Percentiles rank a stretch among this genome's conserved stretches.
Conservation (phyloP, 2,888 invertebrate species). For the Leptopilina drosophilae region DNA sequence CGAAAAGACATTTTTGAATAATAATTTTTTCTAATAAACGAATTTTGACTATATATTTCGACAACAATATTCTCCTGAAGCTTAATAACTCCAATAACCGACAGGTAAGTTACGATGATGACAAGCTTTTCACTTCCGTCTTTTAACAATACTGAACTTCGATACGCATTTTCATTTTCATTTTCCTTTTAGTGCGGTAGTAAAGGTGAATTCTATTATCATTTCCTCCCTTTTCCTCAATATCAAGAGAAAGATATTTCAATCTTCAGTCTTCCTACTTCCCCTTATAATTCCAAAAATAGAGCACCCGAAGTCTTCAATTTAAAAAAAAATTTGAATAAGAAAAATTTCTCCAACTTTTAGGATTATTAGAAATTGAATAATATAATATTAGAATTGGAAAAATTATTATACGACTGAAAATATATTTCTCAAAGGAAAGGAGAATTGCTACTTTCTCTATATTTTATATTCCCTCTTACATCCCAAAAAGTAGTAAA, state of each 20-base stretch:
- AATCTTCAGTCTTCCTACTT: conserved; percentile 20
- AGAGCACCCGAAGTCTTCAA: not conserved
- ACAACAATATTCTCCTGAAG: not conserved
- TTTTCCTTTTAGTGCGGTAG: conserved; percentile 32
- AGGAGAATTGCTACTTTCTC: no score
- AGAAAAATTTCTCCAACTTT: not conserved
- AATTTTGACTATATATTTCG: not conserved
- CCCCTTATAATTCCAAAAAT: not conserved
- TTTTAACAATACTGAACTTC: conserved; percentile 25
- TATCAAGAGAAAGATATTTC: conserved; percentile 30
- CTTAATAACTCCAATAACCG: conserved; percentile 16
- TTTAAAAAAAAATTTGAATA: conserved; percentile 2
- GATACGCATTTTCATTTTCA: conserved; percentile 7
- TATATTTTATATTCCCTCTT: no score
- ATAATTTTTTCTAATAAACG: no score
- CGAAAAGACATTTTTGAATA: no score
- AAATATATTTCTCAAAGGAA: no score
- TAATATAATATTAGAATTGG: not conserved
- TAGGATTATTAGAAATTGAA: not conserved
- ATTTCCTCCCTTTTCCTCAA: conserved; percentile 24
- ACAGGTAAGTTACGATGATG: conserved; percentile 14
- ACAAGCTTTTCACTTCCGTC: conserved; percentile 30
- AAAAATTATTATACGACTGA: no score
- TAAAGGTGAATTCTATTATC: conserved; percentile 26
- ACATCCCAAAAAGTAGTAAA: no score